Evolutionary conservation across 2,797 vertebrate genomes (phyloP).

Genomic region (Phalanger gymnotis): DNA sequence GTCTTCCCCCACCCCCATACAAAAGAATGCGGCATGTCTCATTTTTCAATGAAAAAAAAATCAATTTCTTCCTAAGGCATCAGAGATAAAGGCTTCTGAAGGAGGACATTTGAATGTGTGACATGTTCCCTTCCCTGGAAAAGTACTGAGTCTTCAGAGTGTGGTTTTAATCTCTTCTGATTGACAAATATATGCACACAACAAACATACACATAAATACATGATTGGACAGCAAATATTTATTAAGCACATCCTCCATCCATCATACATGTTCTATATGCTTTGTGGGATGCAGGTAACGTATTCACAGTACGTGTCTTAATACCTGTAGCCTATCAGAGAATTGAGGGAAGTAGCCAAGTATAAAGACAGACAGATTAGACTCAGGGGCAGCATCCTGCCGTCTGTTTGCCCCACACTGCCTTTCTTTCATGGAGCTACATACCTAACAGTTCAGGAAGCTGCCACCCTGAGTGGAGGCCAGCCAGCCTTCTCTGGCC

Average conservation of each 20-base stretch:
- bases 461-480: too few species aligned
- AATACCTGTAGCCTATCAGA: neutral
- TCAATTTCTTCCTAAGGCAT: neutral
- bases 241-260: neutral
- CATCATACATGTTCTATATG: neutral
- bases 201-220: neutral
- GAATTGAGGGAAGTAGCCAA: neutral
- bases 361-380: neutral
- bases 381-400: neutral
- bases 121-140: neutral
- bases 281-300: neutral
- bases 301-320: neutral
- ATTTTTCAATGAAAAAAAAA: neutral
- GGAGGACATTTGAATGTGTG: neutral
- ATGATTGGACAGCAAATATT: neutral
- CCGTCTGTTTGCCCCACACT: neutral
- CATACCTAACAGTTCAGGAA: neutral
- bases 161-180: neutral
- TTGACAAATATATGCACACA: neutral
- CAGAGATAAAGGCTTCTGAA: neutral
- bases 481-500: neutral
- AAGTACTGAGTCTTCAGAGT: neutral
- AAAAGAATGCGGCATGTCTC: neutral
- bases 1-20: neutral
- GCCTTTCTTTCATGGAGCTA: too few species aligned